Evolutionary conservation across 2,888 invertebrate genomes (phyloP), one percentile per base, ranked within the genome.

Genomic region (Isoperla grammatica): DNA sequence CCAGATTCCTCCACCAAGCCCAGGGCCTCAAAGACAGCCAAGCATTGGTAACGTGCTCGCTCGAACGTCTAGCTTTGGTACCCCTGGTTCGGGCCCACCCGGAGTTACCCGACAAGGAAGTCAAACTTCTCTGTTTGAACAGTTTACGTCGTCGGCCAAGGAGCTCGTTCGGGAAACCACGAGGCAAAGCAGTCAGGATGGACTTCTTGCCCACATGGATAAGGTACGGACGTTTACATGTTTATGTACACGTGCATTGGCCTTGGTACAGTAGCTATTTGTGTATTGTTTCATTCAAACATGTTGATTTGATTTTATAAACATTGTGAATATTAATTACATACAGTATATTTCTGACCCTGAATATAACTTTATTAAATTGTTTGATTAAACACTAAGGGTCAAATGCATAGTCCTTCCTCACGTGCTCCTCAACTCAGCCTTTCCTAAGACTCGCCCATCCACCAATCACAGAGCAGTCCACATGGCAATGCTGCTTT

Each of bases 181-280:
- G 0, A 78, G 92, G 1, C 93, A 93, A 72, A 88, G 89, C 72
- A 92, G 92, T 69, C 93, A 93, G 72, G 93, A 94, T 72, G 92
- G 92, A 22, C 71, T 92, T 4, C 76, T 93, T 8, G 90, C 92
- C 1, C 93, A 93, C 64, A 89, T 94, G 82, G 93, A 93, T 70
- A 93, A 93, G 85, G 90, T 92, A 76, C 64, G 65, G 48, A 42
- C 29, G 39, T 29, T 56, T 35, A n/a, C 23, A 57, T 56, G 45
- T 57, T n/a, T n/a, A n/a, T n/a, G n/a, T n/a, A n/a, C n/a, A n/a
- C n/a, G 61, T 56, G 68, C 69, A 65, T 68, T 62, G 63, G 63
- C 63, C 66, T n/a, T n/a, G n/a, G n/a, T n/a, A n/a, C n/a, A n/a
- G n/a, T n/a, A n/a, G n/a, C n/a, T n/a, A n/a, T n/a, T n/a, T n/a